These are phyloP conservation scores for Gnathonemus echidnorhynchus DNA, from an alignment of 2,113 vertebrate genomes.

Conservation along the genomic window DNA sequence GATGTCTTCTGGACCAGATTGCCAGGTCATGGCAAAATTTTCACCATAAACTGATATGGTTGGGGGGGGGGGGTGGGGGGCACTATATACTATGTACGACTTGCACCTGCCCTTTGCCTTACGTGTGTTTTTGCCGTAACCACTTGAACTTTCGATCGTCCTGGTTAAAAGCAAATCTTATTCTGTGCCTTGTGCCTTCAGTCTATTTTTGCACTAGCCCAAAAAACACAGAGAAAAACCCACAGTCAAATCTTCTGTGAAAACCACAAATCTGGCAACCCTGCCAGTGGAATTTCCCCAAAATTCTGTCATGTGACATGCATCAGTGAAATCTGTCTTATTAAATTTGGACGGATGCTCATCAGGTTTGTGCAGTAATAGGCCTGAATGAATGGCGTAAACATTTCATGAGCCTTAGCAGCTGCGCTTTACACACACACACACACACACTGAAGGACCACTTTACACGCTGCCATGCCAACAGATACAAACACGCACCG, in stretches of 20 bases:
- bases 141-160: not conserved
- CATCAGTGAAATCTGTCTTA: not conserved
- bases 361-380: not conserved
- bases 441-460: not conserved
- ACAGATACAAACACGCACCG: not conserved
- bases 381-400: not conserved
- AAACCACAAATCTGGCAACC: not conserved
- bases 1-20: not conserved
- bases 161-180: not conserved
- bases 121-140: not conserved
- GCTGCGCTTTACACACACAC: not conserved
- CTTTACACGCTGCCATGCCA: no score
- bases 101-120: not conserved
- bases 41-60: not conserved
- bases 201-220: not conserved
- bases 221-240: not conserved
- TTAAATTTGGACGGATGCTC: not conserved
- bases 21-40: not conserved
- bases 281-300: not conserved
- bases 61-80: not conserved
- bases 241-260: not conserved
- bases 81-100: not conserved
- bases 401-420: no score
- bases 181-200: not conserved
- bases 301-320: not conserved